Base-by-base conservation (phyloP, 2,888 invertebrate genomes). In the Brachylomia viminalis region DNA sequence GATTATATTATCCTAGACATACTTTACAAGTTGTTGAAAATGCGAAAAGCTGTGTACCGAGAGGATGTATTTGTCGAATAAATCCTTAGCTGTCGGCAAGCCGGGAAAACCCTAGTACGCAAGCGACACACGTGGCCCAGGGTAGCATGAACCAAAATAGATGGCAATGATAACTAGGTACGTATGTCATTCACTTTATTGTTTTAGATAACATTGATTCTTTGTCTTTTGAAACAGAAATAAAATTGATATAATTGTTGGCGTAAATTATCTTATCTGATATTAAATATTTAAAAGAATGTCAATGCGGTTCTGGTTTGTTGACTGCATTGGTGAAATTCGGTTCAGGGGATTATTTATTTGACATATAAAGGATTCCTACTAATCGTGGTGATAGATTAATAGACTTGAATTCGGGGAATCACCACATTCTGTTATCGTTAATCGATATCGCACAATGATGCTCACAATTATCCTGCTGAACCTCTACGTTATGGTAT, bases 231-330 rank as follows among this genome's bases (percentile, higher is more conserved):
- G 13, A 56, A 47, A 54, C 47, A 49, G 15, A 80, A 82, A 82
- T 77, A 56, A 61, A 66, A 80, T 42, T n/a, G 17, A 65, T 59
- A 65, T 72, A 38, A 61, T 62, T 72, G 62, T 7, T 70, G 27
- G 13, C n/a, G 47, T 62, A 38, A 42, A 42, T 82, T 67, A 56
- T 77, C 79, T 82, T 83, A 83, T 79, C 79, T 45, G n/a, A 4
- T 30, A 30, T 56, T 67, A 49, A 45, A 54, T 76, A 49, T 59
- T 80, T 66, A 8, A 54, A 62, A 61, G 8, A 68, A 52, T 52
- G 27, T 45, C 20, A 64, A 82, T 52, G 49, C 13, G 6, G n/a
- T 59, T 33, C 47, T 59, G 30, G n/a, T 47, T 64, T 81, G 47
- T 38, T 65, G 75, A 61, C 10, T 80, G 20, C 2, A 56, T 49